phyloP scores from a whole-genome alignment of 2,888 invertebrate species.

The Coleophora deauratella region DNA sequence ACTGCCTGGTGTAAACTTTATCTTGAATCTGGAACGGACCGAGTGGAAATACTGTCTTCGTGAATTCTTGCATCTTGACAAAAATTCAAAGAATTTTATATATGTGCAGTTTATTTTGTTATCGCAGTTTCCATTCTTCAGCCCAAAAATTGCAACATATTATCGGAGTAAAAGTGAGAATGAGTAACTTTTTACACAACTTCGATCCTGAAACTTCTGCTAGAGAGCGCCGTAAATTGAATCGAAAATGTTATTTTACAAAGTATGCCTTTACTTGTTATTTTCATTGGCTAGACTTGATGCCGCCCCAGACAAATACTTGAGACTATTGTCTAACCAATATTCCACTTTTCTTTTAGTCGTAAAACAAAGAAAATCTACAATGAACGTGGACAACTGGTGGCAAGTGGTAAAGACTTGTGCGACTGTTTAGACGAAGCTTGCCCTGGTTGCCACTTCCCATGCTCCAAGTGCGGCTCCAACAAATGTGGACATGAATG shows the following conservation, averaged over 20 bases:
- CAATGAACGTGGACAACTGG: slow-evolving; percentile 80
- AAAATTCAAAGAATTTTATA: no score
- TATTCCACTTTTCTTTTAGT: slow-evolving; percentile 30
- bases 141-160: no score
- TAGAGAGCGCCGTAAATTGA: slow-evolving; percentile 83
- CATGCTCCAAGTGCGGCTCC: slow-evolving; percentile 82
- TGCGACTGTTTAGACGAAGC: slow-evolving; percentile 88
- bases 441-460: slow-evolving; percentile 91
- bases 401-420: slow-evolving; percentile 78
- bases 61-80: no score
- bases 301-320: no score
- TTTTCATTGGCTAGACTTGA: no score
- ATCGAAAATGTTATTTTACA: slow-evolving; percentile 74
- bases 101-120: no score
- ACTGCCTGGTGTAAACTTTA: no score
- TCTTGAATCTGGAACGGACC: no score
- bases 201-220: slow-evolving; percentile 87
- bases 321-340: no score
- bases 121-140: no score
- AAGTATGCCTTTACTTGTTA: slow-evolving; percentile 31
- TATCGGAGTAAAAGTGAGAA: no score
- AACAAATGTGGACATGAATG: slow-evolving; percentile 88
- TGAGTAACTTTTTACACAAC: slow-evolving; percentile 64
- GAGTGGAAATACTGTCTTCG: no score
- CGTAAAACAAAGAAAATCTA: slow-evolving; percentile 76